Percentiles rank a stretch among this genome's conserved stretches.
Conservation (phyloP, 2,113 vertebrate genomes). For the Tenrec ecaudatus region DNA sequence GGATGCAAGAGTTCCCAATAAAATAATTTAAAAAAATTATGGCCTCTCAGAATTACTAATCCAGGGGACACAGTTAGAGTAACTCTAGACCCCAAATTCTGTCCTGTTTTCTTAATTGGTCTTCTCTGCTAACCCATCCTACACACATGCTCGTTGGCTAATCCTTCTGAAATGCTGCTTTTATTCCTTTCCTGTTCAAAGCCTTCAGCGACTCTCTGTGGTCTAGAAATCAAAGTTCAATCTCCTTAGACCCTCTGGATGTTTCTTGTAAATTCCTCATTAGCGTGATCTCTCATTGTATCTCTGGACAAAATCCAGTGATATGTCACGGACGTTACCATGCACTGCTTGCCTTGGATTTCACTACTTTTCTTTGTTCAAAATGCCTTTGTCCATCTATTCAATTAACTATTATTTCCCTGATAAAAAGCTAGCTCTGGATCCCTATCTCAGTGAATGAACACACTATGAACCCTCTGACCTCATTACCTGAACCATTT, state of each 20-base stretch:
- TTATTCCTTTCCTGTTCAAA: neutral
- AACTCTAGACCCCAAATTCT: neutral
- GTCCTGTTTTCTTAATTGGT: neutral
- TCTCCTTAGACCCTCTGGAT: neutral
- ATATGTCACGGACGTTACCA: neutral
- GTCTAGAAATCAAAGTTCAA: neutral
- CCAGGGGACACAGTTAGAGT: neutral
- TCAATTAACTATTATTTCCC: no score
- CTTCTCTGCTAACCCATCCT: neutral
- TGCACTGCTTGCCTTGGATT: no score
- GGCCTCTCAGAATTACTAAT: conserved; percentile 23
- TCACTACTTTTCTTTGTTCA: no score
- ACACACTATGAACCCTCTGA: neutral
- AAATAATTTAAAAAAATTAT: neutral
- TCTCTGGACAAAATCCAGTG: conserved; percentile 36
- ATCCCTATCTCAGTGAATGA: no score
- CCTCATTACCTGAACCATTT: neutral
- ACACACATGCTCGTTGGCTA: neutral
- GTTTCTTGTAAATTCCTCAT: neutral
- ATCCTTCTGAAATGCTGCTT: neutral
- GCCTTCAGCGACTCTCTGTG: neutral
- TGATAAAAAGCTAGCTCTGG: no score
- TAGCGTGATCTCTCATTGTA: conserved; percentile 3
- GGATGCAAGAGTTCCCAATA: no score
- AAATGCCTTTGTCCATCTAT: no score